These are phyloP conservation scores for Colletes latitarsis DNA, from an alignment of 1,140 invertebrate genomes.

Conservation along the genomic window DNA sequence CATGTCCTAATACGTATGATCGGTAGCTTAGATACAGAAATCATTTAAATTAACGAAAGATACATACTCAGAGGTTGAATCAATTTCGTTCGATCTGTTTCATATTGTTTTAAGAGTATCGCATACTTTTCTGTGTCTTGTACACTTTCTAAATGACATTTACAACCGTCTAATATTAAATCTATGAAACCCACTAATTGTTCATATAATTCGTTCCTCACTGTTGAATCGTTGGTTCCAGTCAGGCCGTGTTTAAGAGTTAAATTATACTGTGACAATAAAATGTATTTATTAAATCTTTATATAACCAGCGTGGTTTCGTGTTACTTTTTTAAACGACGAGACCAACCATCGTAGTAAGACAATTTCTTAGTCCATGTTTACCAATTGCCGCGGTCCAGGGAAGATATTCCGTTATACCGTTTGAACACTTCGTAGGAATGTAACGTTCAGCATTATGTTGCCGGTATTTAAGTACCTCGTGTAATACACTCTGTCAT, in stretches of 20 bases:
- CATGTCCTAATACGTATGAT: too few species aligned
- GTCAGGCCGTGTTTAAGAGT: constrained; percentile 83
- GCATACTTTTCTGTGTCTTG: constrained; percentile 83
- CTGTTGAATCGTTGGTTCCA: constrained; percentile 79
- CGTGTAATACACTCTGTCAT: constrained; percentile 81
- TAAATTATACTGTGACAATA: constrained; percentile 78
- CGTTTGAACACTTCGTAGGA: constrained; percentile 72
- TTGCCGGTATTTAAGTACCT: constrained; percentile 84
- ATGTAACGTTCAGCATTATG: constrained; percentile 81
- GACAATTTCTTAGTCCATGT: constrained; percentile 81
- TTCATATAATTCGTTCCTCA: constrained; percentile 84
- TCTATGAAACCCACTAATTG: constrained; percentile 89
- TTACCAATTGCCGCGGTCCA: constrained; percentile 85
- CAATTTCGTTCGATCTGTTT: constrained; percentile 84
- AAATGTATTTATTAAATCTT: constrained; percentile 16
- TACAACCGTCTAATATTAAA: constrained; percentile 88
- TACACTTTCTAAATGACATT: constrained; percentile 87
- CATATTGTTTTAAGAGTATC: constrained; percentile 85
- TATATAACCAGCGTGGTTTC: neutral
- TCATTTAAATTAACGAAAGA: neutral
- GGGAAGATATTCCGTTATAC: constrained; percentile 83
- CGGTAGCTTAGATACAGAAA: neutral
- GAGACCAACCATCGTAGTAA: constrained; percentile 80
- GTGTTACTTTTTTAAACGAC: neutral
- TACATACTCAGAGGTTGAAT: constrained; percentile 83